Conservation (phyloP, 2,113 vertebrate species). For the Cranoglanis bouderius region DNA sequence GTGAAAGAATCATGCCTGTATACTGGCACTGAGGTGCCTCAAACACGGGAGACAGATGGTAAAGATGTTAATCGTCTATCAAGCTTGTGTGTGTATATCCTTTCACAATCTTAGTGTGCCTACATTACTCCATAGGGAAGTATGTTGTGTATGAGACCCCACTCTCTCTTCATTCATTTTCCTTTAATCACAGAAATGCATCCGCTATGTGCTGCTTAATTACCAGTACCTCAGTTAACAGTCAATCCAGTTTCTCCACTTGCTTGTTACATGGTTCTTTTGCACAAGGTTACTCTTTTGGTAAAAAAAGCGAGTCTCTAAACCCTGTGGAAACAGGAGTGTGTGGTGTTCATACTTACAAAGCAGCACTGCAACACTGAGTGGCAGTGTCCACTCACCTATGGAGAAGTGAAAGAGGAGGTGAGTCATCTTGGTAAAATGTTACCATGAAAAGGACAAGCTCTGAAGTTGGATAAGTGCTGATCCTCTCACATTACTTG, state of each 20-base stretch:
- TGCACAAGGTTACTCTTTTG: background rate
- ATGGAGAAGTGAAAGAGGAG: background rate
- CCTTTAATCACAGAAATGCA: conserved; percentile 1
- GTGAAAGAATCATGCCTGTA: conserved; percentile 40
- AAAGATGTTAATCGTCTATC: conserved; percentile 51
- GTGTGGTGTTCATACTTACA: background rate
- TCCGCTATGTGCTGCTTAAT: background rate
- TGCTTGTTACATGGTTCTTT: background rate
- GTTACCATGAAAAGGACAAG: background rate
- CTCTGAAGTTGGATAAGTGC: background rate
- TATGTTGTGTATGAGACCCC: conserved; percentile 11
- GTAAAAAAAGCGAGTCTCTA: background rate
- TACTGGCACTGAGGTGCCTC: conserved; percentile 35
- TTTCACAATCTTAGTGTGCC: background rate
- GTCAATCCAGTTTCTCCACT: background rate
- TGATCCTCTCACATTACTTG: too few species aligned
- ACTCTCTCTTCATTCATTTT: conserved; percentile 13
- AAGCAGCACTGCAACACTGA: background rate
- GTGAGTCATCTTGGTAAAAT: conserved; percentile 1
- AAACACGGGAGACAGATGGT: conserved; percentile 56
- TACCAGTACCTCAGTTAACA: background rate
- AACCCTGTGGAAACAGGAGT: background rate
- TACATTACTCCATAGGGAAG: conserved; percentile 16
- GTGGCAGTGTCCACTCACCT: background rate
- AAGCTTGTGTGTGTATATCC: conserved; percentile 30